Conservation (phyloP, 2,113 vertebrate species). For the Ictalurus punctatus region DNA sequence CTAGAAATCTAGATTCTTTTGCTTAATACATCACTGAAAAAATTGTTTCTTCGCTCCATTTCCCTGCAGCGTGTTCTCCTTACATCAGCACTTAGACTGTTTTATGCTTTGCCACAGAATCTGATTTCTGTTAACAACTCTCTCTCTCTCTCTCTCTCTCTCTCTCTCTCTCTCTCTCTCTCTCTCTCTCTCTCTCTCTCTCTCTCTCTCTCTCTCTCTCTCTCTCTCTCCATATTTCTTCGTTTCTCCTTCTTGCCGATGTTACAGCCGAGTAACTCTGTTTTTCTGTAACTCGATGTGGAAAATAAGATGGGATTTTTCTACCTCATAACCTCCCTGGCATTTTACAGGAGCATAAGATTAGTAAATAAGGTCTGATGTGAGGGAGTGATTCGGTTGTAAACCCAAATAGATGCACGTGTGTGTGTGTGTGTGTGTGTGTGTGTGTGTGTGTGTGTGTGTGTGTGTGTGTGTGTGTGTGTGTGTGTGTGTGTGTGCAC, state of each 20-base stretch:
- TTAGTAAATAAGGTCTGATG: slow-evolving; percentile 8
- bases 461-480: neutral
- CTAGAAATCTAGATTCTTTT: slow-evolving; percentile 4
- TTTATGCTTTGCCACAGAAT: slow-evolving; percentile 11
- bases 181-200: neutral
- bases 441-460: neutral
- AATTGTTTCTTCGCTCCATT: slow-evolving; percentile 11
- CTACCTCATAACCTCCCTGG: neutral
- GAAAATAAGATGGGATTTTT: slow-evolving; percentile 5
- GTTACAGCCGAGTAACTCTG: neutral
- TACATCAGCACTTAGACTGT: slow-evolving; percentile 36
- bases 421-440: neutral
- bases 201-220: neutral
- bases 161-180: neutral
- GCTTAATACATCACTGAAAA: slow-evolving; percentile 23
- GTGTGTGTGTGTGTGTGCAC: neutral
- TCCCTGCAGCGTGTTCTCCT: slow-evolving; percentile 8
- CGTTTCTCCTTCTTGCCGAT: neutral
- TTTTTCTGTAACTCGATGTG: neutral
- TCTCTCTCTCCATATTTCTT: neutral
- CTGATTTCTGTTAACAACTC: slow-evolving; percentile 36
- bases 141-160: neutral
- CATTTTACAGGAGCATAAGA: slow-evolving; percentile 4
- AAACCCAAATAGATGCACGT: neutral
- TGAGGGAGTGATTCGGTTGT: neutral